Evolutionary conservation across 2,113 vertebrate genomes (phyloP), one percentile per base, ranked within the genome.

Genomic region (Scomber colias): DNA sequence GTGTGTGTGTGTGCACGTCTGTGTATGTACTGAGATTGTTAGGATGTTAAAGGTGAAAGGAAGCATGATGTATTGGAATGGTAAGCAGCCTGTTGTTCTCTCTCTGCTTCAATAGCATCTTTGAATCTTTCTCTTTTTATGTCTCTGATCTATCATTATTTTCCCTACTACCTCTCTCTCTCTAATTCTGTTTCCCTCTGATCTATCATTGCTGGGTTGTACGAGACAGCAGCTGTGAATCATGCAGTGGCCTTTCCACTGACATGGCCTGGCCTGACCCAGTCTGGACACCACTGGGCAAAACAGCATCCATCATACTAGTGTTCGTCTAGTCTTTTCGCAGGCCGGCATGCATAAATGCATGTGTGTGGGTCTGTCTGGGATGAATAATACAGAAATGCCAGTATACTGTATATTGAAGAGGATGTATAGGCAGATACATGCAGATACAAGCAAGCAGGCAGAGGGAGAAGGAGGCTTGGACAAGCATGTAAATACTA

Each of bases 171-270:
- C 9, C 35, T 40, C 35, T 40, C 31, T 35, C 35, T 40, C 35
- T 40, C 35, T 40, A 40, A 40, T 9, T 40, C 35, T 40, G 35
- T 40, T 40, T 40, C 35, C 35, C 35, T 40, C 35, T 40, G 35
- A 40, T 40, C 35, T 9, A 40, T 40, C 35, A 40, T 40, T 9
- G 9, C 35, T 40, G 71, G 16, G 64, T 48, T 61, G 61, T 46
- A 53, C 11, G 48, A 75, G 54, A 82, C 78, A 67, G 69, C 1
- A 0, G 55, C 68, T 65, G 66, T 90, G 84, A 90, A 86, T 90
- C 89, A 92, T 79, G 62, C 60, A 19, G 77, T 87, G 89, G 82
- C 85, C 89, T 92, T 90, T 90, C 71, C 75, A 73, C 78, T 86
- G 84, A 83, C 84, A 67, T 4, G 63, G 64, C 83, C 82, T 9